A percentile compares a stretch with the other conserved stretches of the same genome.
Evolutionary conservation across 2,888 invertebrate genomes (phyloP).

Genomic region (Cactoblastis cactorum): DNA sequence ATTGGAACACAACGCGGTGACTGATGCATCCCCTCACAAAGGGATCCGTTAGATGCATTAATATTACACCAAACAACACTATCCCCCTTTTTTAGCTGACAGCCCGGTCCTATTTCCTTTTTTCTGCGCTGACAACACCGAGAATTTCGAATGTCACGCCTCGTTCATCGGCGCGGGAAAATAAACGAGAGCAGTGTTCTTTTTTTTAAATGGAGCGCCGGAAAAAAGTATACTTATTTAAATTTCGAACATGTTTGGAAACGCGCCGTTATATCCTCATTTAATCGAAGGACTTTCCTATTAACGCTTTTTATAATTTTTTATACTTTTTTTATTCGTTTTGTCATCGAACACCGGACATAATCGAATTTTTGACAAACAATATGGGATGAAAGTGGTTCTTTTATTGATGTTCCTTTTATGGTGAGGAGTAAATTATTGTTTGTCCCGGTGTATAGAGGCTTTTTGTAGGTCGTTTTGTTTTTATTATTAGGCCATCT

Average conservation of each 20-base stretch:
- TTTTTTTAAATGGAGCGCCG: slow-evolving; percentile 52
- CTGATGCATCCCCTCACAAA: slow-evolving; percentile 58
- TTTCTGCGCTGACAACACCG: slow-evolving; percentile 63
- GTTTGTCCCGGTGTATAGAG: slow-evolving; percentile 35
- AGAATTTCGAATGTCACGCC: slow-evolving; percentile 76
- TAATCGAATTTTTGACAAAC: slow-evolving; percentile 76
- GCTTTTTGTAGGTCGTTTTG: slow-evolving; percentile 15
- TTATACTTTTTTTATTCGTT: slow-evolving; percentile 41
- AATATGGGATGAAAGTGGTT: slow-evolving; percentile 72
- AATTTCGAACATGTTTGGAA: slow-evolving; percentile 51
- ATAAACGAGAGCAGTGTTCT: slow-evolving; percentile 55
- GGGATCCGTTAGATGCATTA: slow-evolving; percentile 71
- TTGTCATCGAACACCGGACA: slow-evolving; percentile 59
- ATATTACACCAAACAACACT: slow-evolving; percentile 64
- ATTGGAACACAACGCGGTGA: slow-evolving; percentile 43
- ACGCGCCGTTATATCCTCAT: slow-evolving; percentile 60
- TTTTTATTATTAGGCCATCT: neutral
- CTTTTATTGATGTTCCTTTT: slow-evolving; percentile 60
- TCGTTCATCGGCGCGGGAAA: slow-evolving; percentile 72
- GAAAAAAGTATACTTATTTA: slow-evolving; percentile 63
- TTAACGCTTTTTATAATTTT: slow-evolving; percentile 32
- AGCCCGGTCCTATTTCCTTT: slow-evolving; percentile 42
- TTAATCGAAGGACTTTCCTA: slow-evolving; percentile 56
- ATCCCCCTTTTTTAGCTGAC: slow-evolving; percentile 36
- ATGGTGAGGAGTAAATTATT: slow-evolving; percentile 48